Percentiles rank a stretch among this genome's conserved stretches.
Evolutionary conservation across 2,888 invertebrate genomes (phyloP).

Genomic region (Clostera curtula): DNA sequence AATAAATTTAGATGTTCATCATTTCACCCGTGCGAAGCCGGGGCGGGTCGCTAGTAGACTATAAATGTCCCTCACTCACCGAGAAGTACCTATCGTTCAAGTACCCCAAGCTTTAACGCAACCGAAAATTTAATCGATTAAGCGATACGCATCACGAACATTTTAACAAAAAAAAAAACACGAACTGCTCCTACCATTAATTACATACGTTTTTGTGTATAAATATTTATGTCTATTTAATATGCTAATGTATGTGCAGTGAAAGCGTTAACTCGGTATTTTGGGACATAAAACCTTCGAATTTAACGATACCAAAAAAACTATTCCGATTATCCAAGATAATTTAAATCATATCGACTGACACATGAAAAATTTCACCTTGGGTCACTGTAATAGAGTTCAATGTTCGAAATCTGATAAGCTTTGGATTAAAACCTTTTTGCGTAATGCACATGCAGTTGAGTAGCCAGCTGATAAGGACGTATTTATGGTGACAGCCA

Average conservation of each 20-base stretch:
- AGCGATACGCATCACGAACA: slow-evolving; percentile 35
- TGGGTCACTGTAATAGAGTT: too few species aligned
- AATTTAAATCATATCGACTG: too few species aligned
- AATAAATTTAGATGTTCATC: too few species aligned
- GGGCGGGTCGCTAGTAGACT: too few species aligned
- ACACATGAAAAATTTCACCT: too few species aligned
- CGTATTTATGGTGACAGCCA: slow-evolving; percentile 19
- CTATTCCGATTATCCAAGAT: slow-evolving; percentile 1
- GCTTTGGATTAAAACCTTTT: too few species aligned
- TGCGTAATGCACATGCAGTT: slow-evolving; percentile 7
- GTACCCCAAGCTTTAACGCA: slow-evolving; percentile 13
- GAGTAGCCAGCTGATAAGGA: slow-evolving; percentile 11
- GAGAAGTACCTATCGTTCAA: too few species aligned
- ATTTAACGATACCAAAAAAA: slow-evolving; percentile 7
- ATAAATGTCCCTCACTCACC: too few species aligned
- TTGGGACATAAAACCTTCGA: slow-evolving; percentile 15
- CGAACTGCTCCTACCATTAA: slow-evolving; percentile 41
- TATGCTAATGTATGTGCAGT: slow-evolving; percentile 60
- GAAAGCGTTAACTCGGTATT: slow-evolving; percentile 51
- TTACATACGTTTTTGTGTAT: slow-evolving; percentile 35
- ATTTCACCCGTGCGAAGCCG: too few species aligned
- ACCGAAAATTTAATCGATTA: slow-evolving; percentile 37
- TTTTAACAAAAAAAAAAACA: slow-evolving; percentile 32
- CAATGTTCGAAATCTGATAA: too few species aligned
- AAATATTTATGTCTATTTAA: slow-evolving; percentile 33